Base-by-base conservation (phyloP, 2,888 invertebrate species). In the Polyploca ridens region DNA sequence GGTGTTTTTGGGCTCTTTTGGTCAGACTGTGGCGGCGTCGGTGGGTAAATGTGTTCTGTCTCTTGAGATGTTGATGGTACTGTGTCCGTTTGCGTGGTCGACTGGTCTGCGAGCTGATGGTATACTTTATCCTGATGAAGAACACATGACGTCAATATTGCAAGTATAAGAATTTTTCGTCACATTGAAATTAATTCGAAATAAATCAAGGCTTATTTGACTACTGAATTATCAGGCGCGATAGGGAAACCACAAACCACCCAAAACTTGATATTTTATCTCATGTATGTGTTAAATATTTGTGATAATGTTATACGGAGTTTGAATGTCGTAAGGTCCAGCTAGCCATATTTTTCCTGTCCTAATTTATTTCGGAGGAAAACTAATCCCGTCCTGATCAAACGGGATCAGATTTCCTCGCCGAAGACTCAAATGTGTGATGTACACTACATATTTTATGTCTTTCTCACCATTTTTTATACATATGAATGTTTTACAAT, bases 1-100 rank as follows among this genome's bases (percentile, higher is more conserved):
- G 90, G 89, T 0, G 91, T 87, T 66, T 82, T 83, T n/a, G 93
- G 93, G 77, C 90, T 91, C 78, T 94, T 94, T 74, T 92, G 91
- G 82, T 90, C 91, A 33, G 92, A 93, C 65, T 87, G 89, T 46
- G 93, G 93, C 63, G 93, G 93, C 66, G 93, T 94, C 57, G 90
- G 92, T 38, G 93, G 93, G 87, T 83, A 92, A 62, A 90, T 80
- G 85, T 88, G 90, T 58, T 80, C 80, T 5, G 77, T 66, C 57
- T 73, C 77, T 49, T 85, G 83, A 0, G 85, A 80, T 35, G 82
- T 75, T 4, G 86, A 80, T 11, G 84, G 75, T 46, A 71, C 74
- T 3, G 77, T 64, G 11, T 79, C 80, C 8, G 76, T 66, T 65
- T 85, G 83, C 11, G 81, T 71, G 13, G 77, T 62, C 5, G 83